These are phyloP conservation scores for Cosmopolites sordidus DNA, from an alignment of 2,888 invertebrate genomes.

Conservation along the genomic window DNA sequence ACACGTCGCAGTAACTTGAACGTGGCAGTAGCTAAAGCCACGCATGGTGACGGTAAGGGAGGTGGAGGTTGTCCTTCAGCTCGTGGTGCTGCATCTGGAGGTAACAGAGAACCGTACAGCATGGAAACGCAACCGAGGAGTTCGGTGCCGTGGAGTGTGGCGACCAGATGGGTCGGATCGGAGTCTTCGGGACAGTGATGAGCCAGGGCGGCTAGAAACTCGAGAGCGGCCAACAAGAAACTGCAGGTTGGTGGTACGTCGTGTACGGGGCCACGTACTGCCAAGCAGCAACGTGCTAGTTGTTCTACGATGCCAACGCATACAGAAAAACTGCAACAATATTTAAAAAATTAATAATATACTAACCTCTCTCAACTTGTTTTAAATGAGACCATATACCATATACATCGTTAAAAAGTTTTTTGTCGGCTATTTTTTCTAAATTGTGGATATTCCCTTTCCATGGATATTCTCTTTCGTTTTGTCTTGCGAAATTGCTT, in stretches of 20 bases:
- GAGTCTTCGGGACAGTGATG: slow-evolving; percentile 48
- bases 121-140: slow-evolving; percentile 66
- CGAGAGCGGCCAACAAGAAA: slow-evolving; percentile 52
- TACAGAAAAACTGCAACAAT: slow-evolving; percentile 66
- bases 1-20: slow-evolving; percentile 69
- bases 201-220: slow-evolving; percentile 52
- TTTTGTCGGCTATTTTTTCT: too few relatives aligned
- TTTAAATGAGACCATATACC: too few relatives aligned
- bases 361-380: too few relatives aligned
- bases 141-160: slow-evolving; percentile 68
- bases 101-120: slow-evolving; percentile 66
- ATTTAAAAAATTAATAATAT: too few relatives aligned
- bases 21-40: slow-evolving; percentile 65
- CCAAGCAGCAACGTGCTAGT: slow-evolving; percentile 64
- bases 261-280: slow-evolving; percentile 65
- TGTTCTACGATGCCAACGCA: slow-evolving; percentile 77
- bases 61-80: slow-evolving; percentile 51
- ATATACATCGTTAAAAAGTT: too few relatives aligned
- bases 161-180: slow-evolving; percentile 59
- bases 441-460: too few relatives aligned
- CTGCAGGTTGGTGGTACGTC: slow-evolving; percentile 51
- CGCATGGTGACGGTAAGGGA: slow-evolving; percentile 59
- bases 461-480: too few relatives aligned
- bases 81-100: slow-evolving; percentile 53
- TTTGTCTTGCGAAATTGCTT: too few relatives aligned